Conservation (phyloP, 2,888 invertebrate genomes). For the Resseliella maxima region DNA sequence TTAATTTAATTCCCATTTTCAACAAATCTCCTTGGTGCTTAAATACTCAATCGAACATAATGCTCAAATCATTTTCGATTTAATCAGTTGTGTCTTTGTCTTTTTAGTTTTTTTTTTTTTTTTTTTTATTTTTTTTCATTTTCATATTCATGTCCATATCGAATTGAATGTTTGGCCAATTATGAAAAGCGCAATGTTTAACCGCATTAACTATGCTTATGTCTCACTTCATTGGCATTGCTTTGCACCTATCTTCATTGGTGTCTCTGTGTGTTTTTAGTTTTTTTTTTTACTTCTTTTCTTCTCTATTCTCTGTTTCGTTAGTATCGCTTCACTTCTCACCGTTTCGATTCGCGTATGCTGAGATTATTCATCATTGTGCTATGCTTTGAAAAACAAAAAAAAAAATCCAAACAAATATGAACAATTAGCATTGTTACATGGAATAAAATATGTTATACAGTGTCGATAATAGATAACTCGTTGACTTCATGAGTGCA, state of each 20-base stretch:
- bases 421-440: constrained; percentile 54
- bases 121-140: background rate
- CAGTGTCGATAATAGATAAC: constrained; percentile 38
- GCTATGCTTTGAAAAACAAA: background rate
- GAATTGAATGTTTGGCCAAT: background rate
- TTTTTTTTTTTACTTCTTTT: no score
- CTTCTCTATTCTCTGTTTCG: no score
- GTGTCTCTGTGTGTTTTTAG: background rate
- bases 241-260: constrained; percentile 27
- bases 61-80: constrained; percentile 29
- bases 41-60: constrained; percentile 30
- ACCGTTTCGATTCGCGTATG: background rate
- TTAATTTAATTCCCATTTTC: constrained; percentile 49
- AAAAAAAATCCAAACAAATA: background rate
- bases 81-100: constrained; percentile 43
- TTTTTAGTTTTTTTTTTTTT: background rate
- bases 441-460: constrained; percentile 25
- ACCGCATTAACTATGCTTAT: background rate
- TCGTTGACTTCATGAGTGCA: background rate
- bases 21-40: constrained; percentile 32
- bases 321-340: no score
- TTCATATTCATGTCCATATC: background rate
- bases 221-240: background rate
- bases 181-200: constrained; percentile 25
- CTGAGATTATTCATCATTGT: constrained; percentile 16